A percentile compares a stretch with the other conserved stretches of the same genome.
Conservation (phyloP, 2,113 vertebrate species). For the Aegithalos caudatus region DNA sequence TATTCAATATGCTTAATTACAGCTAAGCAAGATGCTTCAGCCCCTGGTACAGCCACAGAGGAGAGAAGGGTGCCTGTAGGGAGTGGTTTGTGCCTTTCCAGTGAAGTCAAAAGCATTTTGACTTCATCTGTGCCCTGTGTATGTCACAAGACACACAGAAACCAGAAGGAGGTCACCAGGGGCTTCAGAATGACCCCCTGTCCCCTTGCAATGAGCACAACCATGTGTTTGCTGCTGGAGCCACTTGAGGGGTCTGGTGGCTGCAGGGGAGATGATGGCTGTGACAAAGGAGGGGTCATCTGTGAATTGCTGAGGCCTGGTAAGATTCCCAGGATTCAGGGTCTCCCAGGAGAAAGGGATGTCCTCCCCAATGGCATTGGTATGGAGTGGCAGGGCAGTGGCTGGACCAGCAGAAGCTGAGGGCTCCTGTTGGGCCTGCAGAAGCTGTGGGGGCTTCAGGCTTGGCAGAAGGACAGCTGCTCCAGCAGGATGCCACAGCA, state of each 20-base stretch:
- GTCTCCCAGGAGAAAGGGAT: background rate
- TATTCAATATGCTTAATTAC: background rate
- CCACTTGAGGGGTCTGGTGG: background rate
- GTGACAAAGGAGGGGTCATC: background rate
- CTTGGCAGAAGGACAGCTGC: background rate
- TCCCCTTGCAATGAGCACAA: background rate
- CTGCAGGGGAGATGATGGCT: background rate
- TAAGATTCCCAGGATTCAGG: background rate
- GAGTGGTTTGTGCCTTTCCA: background rate
- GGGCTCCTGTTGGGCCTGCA: rapidly evolving
- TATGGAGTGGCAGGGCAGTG: rapidly evolving
- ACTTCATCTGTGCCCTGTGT: background rate
- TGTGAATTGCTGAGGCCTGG: rapidly evolving
- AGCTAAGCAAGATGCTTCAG: background rate
- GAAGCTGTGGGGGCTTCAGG: rapidly evolving
- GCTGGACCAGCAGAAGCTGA: rapidly evolving
- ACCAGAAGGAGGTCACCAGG: background rate
- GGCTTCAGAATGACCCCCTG: background rate
- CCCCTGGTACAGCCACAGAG: background rate
- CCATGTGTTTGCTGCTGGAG: background rate
- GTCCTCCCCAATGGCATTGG: background rate
- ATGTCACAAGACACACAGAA: background rate
- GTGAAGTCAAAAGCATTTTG: background rate
- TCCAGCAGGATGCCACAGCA: background rate
- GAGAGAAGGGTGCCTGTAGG: background rate